Conservation (phyloP, 2,113 vertebrate genomes). For the Elanus axillaris region DNA sequence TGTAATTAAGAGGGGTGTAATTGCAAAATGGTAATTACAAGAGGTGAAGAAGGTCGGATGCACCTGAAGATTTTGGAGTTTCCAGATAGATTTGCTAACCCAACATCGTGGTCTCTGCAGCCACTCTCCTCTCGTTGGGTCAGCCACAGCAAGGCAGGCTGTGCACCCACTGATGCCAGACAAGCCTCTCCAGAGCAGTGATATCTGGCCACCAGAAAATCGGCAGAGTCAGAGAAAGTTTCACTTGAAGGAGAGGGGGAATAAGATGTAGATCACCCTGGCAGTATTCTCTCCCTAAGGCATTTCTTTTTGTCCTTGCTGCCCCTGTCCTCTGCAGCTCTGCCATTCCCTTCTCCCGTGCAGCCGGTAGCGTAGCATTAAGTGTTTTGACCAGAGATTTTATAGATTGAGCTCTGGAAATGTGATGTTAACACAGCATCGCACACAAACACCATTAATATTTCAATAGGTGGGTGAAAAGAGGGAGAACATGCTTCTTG, state of each 20-base stretch:
- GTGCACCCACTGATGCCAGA: accelerated
- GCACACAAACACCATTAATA: neutral
- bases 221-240: neutral
- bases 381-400: neutral
- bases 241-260: neutral
- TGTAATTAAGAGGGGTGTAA: too few relatives aligned
- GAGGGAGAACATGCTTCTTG: neutral
- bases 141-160: neutral
- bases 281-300: neutral
- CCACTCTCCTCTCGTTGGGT: neutral
- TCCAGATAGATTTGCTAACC: neutral
- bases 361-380: neutral
- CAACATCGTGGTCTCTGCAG: accelerated
- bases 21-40: accelerated
- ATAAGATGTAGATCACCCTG: too few relatives aligned
- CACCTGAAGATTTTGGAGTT: neutral
- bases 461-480: conserved; percentile 38
- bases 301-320: accelerated
- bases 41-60: neutral
- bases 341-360: accelerated
- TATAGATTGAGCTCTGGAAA: neutral
- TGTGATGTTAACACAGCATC: neutral
- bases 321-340: neutral
- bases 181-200: accelerated
- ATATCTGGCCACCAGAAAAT: neutral